These are phyloP conservation scores for Esox masquinongy DNA, from an alignment of 2,797 vertebrate genomes.

Conservation along the genomic window DNA sequence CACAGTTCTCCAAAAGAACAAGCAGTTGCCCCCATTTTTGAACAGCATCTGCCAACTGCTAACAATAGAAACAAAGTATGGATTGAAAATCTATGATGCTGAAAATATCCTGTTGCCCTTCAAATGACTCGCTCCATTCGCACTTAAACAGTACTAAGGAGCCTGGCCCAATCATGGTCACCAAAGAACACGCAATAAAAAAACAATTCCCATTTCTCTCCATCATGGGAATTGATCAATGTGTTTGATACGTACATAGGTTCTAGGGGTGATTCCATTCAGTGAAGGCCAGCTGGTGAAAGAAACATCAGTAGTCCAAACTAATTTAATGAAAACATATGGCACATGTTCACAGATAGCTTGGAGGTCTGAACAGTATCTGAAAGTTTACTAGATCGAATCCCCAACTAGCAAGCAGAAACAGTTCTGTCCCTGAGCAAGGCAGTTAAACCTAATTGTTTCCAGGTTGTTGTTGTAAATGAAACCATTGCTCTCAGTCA, in stretches of 20 bases:
- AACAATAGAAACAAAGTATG: conserved; percentile 47
- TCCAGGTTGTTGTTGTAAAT: no score
- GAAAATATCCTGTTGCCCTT: conserved; percentile 53
- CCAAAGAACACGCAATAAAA: conserved; percentile 33
- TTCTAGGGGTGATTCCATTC: background rate
- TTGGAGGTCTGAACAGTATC: no score
- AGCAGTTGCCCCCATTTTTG: conserved; percentile 32
- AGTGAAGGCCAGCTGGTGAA: background rate
- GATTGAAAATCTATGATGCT: conserved; percentile 56
- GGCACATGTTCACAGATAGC: background rate
- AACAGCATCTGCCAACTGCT: conserved; percentile 19
- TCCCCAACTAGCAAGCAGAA: no score
- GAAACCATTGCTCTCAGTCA: no score
- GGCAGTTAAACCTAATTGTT: no score
- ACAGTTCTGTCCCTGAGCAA: no score
- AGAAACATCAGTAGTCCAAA: background rate
- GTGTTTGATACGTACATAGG: background rate
- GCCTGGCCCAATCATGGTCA: conserved; percentile 44
- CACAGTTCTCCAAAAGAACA: background rate
- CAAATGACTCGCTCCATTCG: conserved; percentile 48
- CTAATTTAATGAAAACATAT: background rate
- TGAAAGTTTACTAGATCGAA: no score
- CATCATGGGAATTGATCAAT: background rate
- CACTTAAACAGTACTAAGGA: conserved; percentile 48
- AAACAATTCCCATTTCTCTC: conserved; percentile 13